These are phyloP conservation scores for Ptychochromis oligacanthus DNA, from an alignment of 2,113 vertebrate genomes.

Conservation along the genomic window DNA sequence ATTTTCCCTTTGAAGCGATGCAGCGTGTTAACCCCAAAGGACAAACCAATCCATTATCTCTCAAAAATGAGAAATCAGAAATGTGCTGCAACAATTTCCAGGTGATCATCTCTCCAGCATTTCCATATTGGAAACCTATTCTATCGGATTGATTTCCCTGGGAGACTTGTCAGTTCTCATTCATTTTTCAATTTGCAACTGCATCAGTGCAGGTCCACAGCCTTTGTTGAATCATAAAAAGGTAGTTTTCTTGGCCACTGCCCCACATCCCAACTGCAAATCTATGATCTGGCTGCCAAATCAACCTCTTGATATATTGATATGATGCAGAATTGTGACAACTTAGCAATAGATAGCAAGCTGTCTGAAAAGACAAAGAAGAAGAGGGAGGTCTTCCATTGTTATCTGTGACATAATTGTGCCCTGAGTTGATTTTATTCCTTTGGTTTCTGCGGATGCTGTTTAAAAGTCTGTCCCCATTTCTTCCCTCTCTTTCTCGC, in stretches of 20 bases:
- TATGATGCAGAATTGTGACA: conserved; percentile 62
- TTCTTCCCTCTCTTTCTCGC: background rate
- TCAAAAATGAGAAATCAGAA: conserved; percentile 55
- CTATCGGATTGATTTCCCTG: conserved; percentile 69
- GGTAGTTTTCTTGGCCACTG: conserved; percentile 55
- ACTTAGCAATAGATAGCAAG: conserved; percentile 51
- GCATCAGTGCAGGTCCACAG: conserved; percentile 39
- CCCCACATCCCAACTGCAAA: conserved; percentile 41
- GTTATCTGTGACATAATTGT: conserved; percentile 49
- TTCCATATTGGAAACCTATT: conserved; percentile 71
- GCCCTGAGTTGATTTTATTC: conserved; percentile 34
- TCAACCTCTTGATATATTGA: conserved; percentile 68
- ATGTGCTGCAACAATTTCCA: conserved; percentile 51
- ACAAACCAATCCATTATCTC: conserved; percentile 60
- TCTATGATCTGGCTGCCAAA: conserved; percentile 65
- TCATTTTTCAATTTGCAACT: conserved; percentile 78
- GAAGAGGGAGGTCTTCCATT: background rate
- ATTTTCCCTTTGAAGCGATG: conserved; percentile 25
- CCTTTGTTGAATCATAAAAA: conserved; percentile 67
- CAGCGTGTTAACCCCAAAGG: conserved; percentile 34
- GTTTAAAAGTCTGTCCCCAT: conserved; percentile 32
- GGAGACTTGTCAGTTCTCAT: conserved; percentile 73
- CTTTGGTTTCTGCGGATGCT: background rate
- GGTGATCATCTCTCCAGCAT: conserved; percentile 71
- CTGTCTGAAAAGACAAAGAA: conserved; percentile 13